phyloP scores from a whole-genome alignment of 2,113 vertebrate genomes.

The Stigmatopora nigra region DNA sequence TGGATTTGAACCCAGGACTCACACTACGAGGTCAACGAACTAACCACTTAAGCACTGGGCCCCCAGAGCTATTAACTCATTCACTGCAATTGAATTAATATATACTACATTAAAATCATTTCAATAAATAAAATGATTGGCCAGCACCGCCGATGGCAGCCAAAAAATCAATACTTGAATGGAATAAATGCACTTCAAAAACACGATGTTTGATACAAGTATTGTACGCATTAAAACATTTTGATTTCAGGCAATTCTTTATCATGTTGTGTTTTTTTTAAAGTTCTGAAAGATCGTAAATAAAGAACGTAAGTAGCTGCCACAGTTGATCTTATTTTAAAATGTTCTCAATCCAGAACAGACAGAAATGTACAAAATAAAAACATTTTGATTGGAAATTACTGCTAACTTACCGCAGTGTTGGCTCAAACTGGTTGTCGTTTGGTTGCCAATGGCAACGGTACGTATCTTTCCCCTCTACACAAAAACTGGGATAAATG shows the following conservation, averaged over 20 bases:
- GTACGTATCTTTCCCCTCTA: slow-evolving; percentile 17
- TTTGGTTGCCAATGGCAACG: slow-evolving; percentile 16
- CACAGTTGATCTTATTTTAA: not conserved
- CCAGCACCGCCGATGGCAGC: too few relatives aligned
- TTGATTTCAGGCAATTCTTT: not conserved
- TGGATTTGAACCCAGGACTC: too few relatives aligned
- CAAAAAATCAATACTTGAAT: too few relatives aligned
- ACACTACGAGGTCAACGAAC: too few relatives aligned
- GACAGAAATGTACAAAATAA: not conserved
- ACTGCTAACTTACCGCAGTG: not conserved
- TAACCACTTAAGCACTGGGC: too few relatives aligned
- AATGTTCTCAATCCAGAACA: too few relatives aligned
- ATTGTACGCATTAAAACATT: not conserved
- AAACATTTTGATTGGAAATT: not conserved
- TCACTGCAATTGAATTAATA: too few relatives aligned
- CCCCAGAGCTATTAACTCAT: too few relatives aligned
- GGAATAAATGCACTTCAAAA: too few relatives aligned
- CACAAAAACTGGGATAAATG: not conserved
- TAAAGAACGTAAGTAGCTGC: not conserved
- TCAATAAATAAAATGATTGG: too few relatives aligned
- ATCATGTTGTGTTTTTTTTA: not conserved
- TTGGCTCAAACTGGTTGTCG: not conserved
- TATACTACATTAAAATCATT: too few relatives aligned
- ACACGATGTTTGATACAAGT: too few relatives aligned
- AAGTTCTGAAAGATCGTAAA: not conserved